Base-by-base conservation (phyloP, 2,797 vertebrate genomes). In the Threskiornis aethiopicus region DNA sequence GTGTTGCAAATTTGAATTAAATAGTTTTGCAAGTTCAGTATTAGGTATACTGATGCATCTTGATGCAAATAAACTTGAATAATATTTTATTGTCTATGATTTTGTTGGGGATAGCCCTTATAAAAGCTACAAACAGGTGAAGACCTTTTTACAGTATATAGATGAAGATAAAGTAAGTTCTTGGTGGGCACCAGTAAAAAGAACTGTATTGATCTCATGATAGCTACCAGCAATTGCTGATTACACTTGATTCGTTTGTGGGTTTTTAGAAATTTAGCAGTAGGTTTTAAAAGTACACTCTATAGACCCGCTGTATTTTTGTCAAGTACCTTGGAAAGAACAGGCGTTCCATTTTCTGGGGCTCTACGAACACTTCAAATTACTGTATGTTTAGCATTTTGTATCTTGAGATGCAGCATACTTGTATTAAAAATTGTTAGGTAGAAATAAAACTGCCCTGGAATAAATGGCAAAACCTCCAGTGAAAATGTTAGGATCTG, bases 301-400 rank as follows among this genome's bases (percentile, higher is more conserved):
- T 85, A 15, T 89, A 81, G 11, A 17, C 2, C 7, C 10, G 31
- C 24, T 28, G 14, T 37, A 6, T 26, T 82, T 89, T 35, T 37
- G 10, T 37, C 3, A 29, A 49, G 17, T 33, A 1, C 8, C 19
- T 67, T n/a, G 37, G 73, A 42, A 84, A 54, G n/a, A 70, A 11
- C 5, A 61, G 44, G 10, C 0, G 0, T 42, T 54, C 31, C 29
- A 6, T 29, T 39, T 49, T 70, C 41, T 11, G 14, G 39, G 9
- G 13, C 24, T 77, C 24, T 46, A 10, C 14, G 61, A 42, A 49
- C 25, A 19, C 16, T 14, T 61, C 1, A 1, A 75, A 4, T 71
- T 39, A 4, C 6, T 44, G 5, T 15, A 2, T 3, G 31, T 51
- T 91, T 55, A 77, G 3, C 14, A 1, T 9, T 2, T 49, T 52